Conservation (phyloP, 2,888 invertebrate genomes). For the Agapetus fuscipes region DNA sequence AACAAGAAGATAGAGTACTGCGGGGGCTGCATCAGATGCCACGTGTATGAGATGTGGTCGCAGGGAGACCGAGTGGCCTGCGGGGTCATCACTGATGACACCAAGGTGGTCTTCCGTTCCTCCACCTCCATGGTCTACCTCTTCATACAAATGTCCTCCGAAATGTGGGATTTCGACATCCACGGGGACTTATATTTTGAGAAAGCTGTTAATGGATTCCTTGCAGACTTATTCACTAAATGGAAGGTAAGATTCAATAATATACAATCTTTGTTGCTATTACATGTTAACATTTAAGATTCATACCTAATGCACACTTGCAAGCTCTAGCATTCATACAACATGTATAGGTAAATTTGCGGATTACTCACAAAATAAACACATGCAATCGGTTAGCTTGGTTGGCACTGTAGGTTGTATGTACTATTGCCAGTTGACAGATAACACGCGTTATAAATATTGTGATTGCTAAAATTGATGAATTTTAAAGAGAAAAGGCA, state of each 20-base stretch:
- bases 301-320: no score
- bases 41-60: slow-evolving; percentile 95
- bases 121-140: slow-evolving; percentile 96
- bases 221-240: slow-evolving; percentile 90
- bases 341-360: no score
- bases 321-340: neutral
- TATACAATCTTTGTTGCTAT: slow-evolving; percentile 19
- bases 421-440: no score
- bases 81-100: slow-evolving; percentile 90
- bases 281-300: no score
- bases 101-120: slow-evolving; percentile 95
- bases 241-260: no score
- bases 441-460: no score
- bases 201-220: slow-evolving; percentile 93
- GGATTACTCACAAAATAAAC: no score
- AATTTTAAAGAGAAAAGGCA: no score
- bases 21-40: slow-evolving; percentile 73
- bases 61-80: slow-evolving; percentile 90
- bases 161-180: slow-evolving; percentile 99
- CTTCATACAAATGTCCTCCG: slow-evolving; percentile 96
- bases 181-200: slow-evolving; percentile 98
- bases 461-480: no score
- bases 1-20: slow-evolving; percentile 94
- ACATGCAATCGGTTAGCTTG: no score
- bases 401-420: no score